Conservation (phyloP, 2,888 invertebrate species). For the Spilosoma lubricipeda region DNA sequence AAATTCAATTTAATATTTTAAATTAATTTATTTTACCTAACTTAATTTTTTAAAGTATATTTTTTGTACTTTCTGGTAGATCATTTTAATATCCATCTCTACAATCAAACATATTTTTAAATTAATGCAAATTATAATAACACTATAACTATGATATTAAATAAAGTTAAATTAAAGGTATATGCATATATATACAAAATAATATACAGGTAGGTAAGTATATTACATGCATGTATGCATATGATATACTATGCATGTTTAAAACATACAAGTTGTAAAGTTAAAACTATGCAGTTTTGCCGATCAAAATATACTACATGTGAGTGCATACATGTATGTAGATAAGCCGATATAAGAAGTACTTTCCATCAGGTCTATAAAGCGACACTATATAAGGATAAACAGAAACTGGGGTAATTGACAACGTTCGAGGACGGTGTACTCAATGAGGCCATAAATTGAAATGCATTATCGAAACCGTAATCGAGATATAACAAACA, state of each 20-base stretch:
- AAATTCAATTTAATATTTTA: neutral
- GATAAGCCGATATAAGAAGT: constrained; percentile 21
- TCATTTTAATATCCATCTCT: neutral
- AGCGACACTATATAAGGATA: constrained; percentile 53
- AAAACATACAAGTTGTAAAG: too few species aligned
- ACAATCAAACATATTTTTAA: neutral
- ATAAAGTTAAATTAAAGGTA: neutral
- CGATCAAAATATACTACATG: neutral
- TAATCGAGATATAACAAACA: constrained; percentile 75
- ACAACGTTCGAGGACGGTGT: constrained; percentile 60
- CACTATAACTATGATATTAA: neutral
- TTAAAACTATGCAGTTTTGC: too few species aligned
- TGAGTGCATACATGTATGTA: neutral
- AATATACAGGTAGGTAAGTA: neutral
- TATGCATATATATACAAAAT: neutral
- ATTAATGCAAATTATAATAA: neutral
- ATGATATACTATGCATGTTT: too few species aligned
- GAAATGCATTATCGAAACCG: constrained; percentile 77
- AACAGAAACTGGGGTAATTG: constrained; percentile 73
- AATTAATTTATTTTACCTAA: neutral
- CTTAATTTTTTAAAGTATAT: neutral
- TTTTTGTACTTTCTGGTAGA: neutral
- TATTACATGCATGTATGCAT: too few species aligned
- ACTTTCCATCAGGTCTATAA: constrained; percentile 37
- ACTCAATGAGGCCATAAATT: constrained; percentile 80